Evolutionary conservation across 2,888 invertebrate genomes (phyloP).

Genomic region (Erynnis tages): DNA sequence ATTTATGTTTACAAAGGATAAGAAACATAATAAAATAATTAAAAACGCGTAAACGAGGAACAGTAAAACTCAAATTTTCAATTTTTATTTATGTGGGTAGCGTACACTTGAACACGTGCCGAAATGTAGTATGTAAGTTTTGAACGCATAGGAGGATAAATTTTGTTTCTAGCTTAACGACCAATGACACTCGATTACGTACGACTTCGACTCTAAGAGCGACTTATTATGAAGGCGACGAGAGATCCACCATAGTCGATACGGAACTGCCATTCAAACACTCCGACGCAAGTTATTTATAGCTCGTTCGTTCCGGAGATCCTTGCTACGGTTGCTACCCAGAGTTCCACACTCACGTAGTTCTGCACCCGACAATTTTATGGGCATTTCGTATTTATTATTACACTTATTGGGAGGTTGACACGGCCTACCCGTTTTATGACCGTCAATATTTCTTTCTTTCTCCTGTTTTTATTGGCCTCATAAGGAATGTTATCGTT

Average conservation of each 20-base stretch:
- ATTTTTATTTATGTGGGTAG: too few relatives aligned
- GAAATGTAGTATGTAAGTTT: background rate
- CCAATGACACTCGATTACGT: slow-evolving; percentile 51
- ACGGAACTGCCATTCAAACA: slow-evolving; percentile 59
- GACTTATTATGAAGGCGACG: slow-evolving; percentile 62
- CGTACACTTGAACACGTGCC: too few relatives aligned
- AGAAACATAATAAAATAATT: too few relatives aligned
- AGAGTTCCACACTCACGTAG: slow-evolving; percentile 53
- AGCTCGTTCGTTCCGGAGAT: slow-evolving; percentile 52
- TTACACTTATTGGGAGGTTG: slow-evolving; percentile 57
- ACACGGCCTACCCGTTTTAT: slow-evolving; percentile 60
- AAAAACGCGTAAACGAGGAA: too few relatives aligned
- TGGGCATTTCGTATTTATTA: slow-evolving; percentile 62
- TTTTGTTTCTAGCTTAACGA: slow-evolving; percentile 50
- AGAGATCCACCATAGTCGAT: slow-evolving; percentile 62
- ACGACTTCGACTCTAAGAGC: slow-evolving; percentile 59
- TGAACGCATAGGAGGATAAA: background rate
- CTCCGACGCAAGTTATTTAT: slow-evolving; percentile 76
- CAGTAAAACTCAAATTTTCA: too few relatives aligned
- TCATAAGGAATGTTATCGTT: slow-evolving; percentile 46
- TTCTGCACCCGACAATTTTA: slow-evolving; percentile 56
- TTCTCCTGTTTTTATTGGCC: slow-evolving; percentile 55
- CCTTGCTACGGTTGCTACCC: slow-evolving; percentile 52
- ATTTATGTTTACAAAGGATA: too few relatives aligned
- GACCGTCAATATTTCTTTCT: slow-evolving; percentile 60